Evolutionary conservation across 2,888 invertebrate species (phyloP).

Genomic region (Trissolcus japonicus): DNA sequence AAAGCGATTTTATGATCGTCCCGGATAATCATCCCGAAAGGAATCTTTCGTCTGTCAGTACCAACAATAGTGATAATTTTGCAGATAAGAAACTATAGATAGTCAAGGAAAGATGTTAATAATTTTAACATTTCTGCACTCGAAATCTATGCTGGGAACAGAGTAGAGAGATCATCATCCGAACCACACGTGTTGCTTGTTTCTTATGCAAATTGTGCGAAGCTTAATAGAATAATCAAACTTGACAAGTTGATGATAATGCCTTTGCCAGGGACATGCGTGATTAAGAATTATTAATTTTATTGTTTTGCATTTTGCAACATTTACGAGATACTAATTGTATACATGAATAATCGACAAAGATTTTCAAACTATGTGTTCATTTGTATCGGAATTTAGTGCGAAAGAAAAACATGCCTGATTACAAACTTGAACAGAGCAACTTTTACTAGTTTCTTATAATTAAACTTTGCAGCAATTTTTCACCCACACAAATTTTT

Average conservation of each 20-base stretch:
- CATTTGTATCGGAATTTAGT: too few relatives aligned
- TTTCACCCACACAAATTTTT: too few relatives aligned
- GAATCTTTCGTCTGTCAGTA: too few relatives aligned
- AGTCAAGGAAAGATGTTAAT: too few relatives aligned
- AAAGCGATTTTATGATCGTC: too few relatives aligned
- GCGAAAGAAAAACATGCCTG: too few relatives aligned
- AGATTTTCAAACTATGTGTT: background rate
- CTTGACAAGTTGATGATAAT: constrained; percentile 17
- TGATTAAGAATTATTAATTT: constrained; percentile 19
- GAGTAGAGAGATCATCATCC: constrained; percentile 7
- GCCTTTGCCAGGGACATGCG: constrained; percentile 29
- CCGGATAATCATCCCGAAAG: too few relatives aligned
- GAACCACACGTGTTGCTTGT: constrained; percentile 22
- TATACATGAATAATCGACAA: background rate
- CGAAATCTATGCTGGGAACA: background rate
- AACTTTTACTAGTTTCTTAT: too few relatives aligned
- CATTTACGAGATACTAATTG: constrained; percentile 6
- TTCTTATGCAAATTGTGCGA: constrained; percentile 34
- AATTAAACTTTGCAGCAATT: too few relatives aligned
- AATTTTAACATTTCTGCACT: background rate
- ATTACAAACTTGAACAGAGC: too few relatives aligned
- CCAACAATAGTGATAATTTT: too few relatives aligned
- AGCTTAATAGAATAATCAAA: constrained; percentile 39
- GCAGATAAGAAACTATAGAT: too few relatives aligned
- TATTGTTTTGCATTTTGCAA: constrained; percentile 19